Evolutionary conservation across 1,140 invertebrate genomes (phyloP).

Genomic region (Ips typographus): DNA sequence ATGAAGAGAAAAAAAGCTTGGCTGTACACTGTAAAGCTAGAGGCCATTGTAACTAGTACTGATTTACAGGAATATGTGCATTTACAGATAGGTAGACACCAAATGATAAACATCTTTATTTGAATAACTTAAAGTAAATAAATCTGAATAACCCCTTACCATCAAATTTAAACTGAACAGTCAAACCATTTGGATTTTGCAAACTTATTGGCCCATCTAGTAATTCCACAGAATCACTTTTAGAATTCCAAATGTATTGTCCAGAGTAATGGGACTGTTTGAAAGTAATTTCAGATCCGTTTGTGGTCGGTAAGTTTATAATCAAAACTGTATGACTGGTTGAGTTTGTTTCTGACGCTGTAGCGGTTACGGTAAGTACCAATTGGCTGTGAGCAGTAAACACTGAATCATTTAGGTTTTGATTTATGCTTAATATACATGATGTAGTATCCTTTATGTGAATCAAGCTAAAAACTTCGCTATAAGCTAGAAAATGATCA

Average conservation of each 20-base stretch:
- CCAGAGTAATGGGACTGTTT: neutral
- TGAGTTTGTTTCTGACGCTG: neutral
- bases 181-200: neutral
- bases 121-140: too few species aligned
- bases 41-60: too few species aligned
- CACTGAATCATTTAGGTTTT: too few species aligned
- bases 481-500: too few species aligned
- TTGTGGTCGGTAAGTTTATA: neutral
- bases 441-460: too few species aligned
- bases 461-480: too few species aligned
- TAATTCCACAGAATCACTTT: neutral
- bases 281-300: neutral
- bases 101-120: too few species aligned
- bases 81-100: too few species aligned
- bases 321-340: neutral
- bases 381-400: neutral
- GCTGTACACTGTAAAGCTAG: too few species aligned
- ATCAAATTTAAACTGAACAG: neutral
- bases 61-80: too few species aligned
- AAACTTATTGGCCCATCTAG: neutral
- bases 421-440: too few species aligned
- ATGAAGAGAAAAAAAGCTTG: too few species aligned
- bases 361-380: neutral
- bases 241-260: neutral
- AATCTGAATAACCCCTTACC: neutral